These are phyloP conservation scores for Tetramorium alpestre DNA, from an alignment of 1,140 invertebrate species.

Conservation along the genomic window DNA sequence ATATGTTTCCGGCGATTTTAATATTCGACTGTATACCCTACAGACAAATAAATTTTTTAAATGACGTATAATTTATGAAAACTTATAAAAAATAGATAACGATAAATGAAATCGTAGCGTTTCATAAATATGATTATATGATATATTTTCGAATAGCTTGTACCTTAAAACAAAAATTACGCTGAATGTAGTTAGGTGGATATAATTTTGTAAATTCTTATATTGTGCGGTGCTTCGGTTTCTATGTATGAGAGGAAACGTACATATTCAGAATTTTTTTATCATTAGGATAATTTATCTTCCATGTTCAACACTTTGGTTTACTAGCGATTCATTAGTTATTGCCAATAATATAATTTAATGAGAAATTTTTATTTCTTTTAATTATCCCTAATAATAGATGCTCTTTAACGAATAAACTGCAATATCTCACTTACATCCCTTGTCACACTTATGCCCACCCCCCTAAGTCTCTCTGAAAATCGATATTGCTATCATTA, in stretches of 20 bases:
- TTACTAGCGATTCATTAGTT: slow-evolving; percentile 33
- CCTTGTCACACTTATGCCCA: slow-evolving; percentile 86
- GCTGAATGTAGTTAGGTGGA: slow-evolving; percentile 82
- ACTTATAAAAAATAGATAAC: neutral
- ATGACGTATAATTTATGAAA: neutral
- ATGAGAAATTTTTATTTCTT: slow-evolving; percentile 21
- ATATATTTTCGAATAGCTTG: neutral
- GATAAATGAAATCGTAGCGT: slow-evolving; percentile 28
- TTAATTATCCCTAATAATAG: slow-evolving; percentile 50
- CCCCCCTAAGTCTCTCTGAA: slow-evolving; percentile 80
- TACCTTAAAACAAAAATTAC: slow-evolving; percentile 45
- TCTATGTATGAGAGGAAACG: slow-evolving; percentile 83
- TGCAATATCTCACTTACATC: slow-evolving; percentile 82
- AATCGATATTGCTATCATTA: slow-evolving; percentile 64
- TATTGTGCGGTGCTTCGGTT: slow-evolving; percentile 62
- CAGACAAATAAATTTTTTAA: neutral
- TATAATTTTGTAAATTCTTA: slow-evolving; percentile 73
- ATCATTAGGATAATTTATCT: slow-evolving; percentile 32
- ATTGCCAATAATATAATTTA: slow-evolving; percentile 47
- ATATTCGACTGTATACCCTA: neutral
- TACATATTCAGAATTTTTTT: slow-evolving; percentile 83
- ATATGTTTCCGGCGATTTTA: neutral
- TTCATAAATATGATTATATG: neutral
- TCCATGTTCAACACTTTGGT: slow-evolving; percentile 62
- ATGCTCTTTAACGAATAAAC: slow-evolving; percentile 38